phyloP scores from a whole-genome alignment of 1,140 invertebrate genomes.

The Philopotamus ludificatus region DNA sequence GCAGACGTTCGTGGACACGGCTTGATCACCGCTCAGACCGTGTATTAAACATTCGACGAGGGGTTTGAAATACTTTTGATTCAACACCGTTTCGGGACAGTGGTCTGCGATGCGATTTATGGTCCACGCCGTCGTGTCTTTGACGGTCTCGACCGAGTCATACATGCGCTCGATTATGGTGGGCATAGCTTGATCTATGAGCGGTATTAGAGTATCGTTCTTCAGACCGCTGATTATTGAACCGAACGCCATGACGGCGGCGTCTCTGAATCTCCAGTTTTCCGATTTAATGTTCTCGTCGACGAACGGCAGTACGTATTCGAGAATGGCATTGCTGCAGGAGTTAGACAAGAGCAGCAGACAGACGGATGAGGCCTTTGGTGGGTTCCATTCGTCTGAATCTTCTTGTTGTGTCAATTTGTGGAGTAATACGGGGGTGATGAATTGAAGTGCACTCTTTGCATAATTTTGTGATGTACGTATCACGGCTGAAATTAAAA shows the following conservation, averaged over 20 bases:
- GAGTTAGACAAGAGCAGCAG: conserved; percentile 96
- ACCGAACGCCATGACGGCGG: conserved; percentile 98
- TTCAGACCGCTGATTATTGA: conserved; percentile 95
- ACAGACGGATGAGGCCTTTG: conserved; percentile 99
- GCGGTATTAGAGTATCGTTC: conserved; percentile 78
- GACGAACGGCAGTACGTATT: conserved; percentile 95
- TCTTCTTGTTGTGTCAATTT: conserved; percentile 97
- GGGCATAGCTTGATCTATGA: conserved; percentile 95
- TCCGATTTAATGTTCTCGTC: conserved; percentile 90
- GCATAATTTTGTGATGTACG: conserved; percentile 91
- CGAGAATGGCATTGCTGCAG: conserved; percentile 97
- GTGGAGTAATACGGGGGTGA: conserved; percentile 92
- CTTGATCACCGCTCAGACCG: conserved; percentile 86
- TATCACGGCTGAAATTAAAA: conserved; percentile 78
- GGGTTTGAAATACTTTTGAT: conserved; percentile 78
- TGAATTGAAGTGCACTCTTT: conserved; percentile 91
- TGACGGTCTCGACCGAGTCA: conserved; percentile 87
- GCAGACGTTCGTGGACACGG: conserved; percentile 98
- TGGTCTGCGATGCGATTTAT: conserved; percentile 97
- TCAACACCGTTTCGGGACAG: conserved; percentile 94
- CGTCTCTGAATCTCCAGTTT: conserved; percentile 95
- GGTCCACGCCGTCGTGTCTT: conserved; percentile 98
- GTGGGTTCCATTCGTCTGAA: conserved; percentile 99
- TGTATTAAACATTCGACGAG: conserved; percentile 87
- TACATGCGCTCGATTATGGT: conserved; percentile 93